Percentiles rank a stretch among this genome's conserved stretches.
phyloP scores from a whole-genome alignment of 2,797 vertebrate species.

The Distichodus sexfasciatus region DNA sequence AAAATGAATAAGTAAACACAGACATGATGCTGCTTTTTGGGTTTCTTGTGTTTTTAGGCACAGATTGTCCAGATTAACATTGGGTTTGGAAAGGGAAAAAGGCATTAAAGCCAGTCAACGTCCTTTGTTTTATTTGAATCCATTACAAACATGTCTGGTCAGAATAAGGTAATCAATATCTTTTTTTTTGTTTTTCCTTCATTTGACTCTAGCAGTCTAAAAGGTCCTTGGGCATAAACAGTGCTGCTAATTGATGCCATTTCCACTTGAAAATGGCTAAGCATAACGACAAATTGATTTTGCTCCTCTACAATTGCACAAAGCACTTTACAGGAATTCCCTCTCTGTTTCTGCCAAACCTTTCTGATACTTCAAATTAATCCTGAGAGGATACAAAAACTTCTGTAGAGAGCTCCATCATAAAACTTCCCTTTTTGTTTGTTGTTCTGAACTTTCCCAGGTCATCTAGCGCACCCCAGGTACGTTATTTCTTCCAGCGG shows the following conservation, averaged over 20 bases:
- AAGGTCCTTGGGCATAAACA: background rate
- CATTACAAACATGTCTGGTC: background rate
- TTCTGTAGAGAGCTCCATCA: background rate
- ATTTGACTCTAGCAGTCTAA: conserved; percentile 45
- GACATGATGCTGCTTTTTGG: too few relatives aligned
- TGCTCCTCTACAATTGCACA: conserved; percentile 9
- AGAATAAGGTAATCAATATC: conserved; percentile 57
- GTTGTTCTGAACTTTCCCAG: background rate
- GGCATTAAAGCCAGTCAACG: background rate
- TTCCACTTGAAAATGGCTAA: conserved; percentile 30
- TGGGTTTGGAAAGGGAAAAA: background rate
- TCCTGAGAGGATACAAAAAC: conserved; percentile 1
- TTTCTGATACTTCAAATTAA: background rate
- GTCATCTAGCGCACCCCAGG: too few relatives aligned
- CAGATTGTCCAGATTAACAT: too few relatives aligned
- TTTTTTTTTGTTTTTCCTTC: conserved; percentile 69
- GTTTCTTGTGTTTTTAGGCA: too few relatives aligned
- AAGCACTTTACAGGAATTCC: background rate
- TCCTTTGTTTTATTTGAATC: background rate
- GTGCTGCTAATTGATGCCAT: conserved; percentile 11
- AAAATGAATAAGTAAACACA: too few relatives aligned
- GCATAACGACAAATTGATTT: conserved; percentile 11
- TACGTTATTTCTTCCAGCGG: conserved; percentile 7
- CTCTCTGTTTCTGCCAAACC: background rate
- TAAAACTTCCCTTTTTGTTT: background rate